Conservation (phyloP, 2,113 vertebrate species). For the Holacanthus passer region DNA sequence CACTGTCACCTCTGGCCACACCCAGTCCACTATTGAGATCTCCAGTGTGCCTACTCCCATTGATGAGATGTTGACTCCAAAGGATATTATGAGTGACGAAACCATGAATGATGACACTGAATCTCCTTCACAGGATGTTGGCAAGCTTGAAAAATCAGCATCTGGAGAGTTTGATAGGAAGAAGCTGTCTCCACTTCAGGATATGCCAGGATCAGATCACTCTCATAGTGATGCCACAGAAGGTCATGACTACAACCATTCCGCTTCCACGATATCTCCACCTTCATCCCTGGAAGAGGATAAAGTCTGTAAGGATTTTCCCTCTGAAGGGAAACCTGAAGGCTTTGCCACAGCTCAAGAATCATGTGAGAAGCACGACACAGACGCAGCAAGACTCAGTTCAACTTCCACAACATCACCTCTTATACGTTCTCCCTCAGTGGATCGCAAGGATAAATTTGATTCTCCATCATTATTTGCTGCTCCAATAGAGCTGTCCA, state of each 20-base stretch:
- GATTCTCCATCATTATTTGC: constrained; percentile 88
- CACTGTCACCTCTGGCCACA: constrained; percentile 91
- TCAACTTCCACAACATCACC: constrained; percentile 84
- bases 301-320: constrained; percentile 84
- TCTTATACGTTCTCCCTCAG: constrained; percentile 90
- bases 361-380: constrained; percentile 63
- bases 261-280: constrained; percentile 94
- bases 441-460: constrained; percentile 90
- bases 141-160: constrained; percentile 83
- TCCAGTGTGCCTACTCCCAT: constrained; percentile 95
- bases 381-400: constrained; percentile 76
- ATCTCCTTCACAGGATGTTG: constrained; percentile 90
- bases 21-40: constrained; percentile 95
- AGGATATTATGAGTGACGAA: constrained; percentile 93
- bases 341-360: constrained; percentile 59
- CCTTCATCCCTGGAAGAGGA: constrained; percentile 94
- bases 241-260: constrained; percentile 91
- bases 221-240: constrained; percentile 93
- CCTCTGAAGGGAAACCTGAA: constrained; percentile 58
- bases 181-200: constrained; percentile 84
- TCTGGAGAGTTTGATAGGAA: constrained; percentile 85
- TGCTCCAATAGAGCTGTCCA: constrained; percentile 86
- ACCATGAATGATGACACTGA: constrained; percentile 92
- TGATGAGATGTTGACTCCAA: constrained; percentile 95
- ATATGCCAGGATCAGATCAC: constrained; percentile 83